These are phyloP conservation scores for Rhinogobius similis DNA, from an alignment of 2,113 vertebrate genomes.

Conservation along the genomic window DNA sequence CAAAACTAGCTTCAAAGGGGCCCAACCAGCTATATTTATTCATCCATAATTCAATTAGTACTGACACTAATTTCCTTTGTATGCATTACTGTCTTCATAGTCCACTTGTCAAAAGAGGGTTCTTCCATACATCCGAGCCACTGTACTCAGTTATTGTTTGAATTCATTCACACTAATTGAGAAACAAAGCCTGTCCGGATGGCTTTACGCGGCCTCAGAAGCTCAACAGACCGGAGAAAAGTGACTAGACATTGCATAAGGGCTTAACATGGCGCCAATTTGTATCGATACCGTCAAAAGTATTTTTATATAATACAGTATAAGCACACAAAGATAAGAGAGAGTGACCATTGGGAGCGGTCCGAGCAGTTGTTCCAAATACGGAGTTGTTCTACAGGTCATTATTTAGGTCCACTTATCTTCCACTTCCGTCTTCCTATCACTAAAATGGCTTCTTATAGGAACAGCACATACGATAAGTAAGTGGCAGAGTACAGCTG, in stretches of 20 bases:
- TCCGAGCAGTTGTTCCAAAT: too few relatives aligned
- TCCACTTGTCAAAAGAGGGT: slow-evolving; percentile 4
- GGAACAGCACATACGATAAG: not conserved
- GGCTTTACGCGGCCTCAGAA: slow-evolving; percentile 1
- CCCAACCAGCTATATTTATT: slow-evolving; percentile 38
- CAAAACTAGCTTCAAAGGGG: not conserved
- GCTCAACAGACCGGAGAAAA: slow-evolving; percentile 28
- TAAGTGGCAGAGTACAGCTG: not conserved
- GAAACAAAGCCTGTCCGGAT: slow-evolving; percentile 29
- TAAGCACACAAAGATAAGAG: not conserved
- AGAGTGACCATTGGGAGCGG: not conserved
- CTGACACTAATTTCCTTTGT: slow-evolving; percentile 54
- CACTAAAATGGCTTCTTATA: slow-evolving; percentile 1
- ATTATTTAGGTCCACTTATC: not conserved
- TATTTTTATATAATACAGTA: not conserved
- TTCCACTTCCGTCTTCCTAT: not conserved
- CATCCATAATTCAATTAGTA: slow-evolving; percentile 33
- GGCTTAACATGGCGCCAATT: not conserved
- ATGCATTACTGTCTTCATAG: slow-evolving; percentile 16
- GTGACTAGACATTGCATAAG: slow-evolving; percentile 20
- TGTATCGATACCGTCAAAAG: not conserved
- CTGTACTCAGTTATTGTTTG: slow-evolving; percentile 25
- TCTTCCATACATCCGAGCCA: slow-evolving; percentile 6
- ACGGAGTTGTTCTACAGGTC: not conserved
- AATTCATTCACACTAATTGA: slow-evolving; percentile 26